Percentiles rank a stretch among this genome's conserved stretches.
These are phyloP conservation scores for Nannospalax galili DNA, from an alignment of 2,113 vertebrate genomes.

Conservation along the genomic window DNA sequence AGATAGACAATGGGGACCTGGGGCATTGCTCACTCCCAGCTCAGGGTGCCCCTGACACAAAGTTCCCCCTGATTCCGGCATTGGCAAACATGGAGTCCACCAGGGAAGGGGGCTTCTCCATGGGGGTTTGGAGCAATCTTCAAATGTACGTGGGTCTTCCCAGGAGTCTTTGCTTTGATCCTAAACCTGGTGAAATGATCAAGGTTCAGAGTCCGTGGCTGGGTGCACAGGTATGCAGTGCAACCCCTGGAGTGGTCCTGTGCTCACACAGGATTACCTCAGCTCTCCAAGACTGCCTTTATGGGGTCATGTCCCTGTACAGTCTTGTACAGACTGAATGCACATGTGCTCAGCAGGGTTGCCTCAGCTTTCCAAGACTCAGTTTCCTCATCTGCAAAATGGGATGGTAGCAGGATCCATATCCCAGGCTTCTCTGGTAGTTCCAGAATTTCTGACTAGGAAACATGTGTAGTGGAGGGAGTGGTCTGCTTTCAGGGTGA, in stretches of 20 bases:
- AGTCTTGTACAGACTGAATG: no score
- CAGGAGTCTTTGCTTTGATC: not conserved
- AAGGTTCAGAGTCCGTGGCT: rapidly evolving
- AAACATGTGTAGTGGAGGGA: not conserved
- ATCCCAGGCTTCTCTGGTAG: not conserved
- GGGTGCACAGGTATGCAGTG: not conserved
- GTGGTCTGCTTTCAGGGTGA: not conserved
- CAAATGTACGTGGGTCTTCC: not conserved
- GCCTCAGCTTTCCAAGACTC: not conserved
- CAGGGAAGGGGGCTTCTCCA: not conserved
- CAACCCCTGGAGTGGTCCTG: not conserved
- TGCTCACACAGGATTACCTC: not conserved
- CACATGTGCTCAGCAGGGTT: not conserved
- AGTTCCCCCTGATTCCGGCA: not conserved
- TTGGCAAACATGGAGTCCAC: not conserved
- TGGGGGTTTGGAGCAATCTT: not conserved
- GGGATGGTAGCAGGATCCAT: not conserved
- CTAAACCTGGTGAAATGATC: not conserved
- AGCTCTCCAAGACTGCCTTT: not conserved
- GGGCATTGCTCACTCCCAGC: not conserved
- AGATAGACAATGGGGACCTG: not conserved
- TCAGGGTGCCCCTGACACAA: not conserved
- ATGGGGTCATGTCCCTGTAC: no score
- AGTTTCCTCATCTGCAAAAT: not conserved
- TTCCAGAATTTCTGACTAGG: not conserved